A percentile compares a stretch with the other conserved stretches of the same genome.
phyloP scores from a whole-genome alignment of 2,888 invertebrate genomes.

The Chorisops tibialis region DNA sequence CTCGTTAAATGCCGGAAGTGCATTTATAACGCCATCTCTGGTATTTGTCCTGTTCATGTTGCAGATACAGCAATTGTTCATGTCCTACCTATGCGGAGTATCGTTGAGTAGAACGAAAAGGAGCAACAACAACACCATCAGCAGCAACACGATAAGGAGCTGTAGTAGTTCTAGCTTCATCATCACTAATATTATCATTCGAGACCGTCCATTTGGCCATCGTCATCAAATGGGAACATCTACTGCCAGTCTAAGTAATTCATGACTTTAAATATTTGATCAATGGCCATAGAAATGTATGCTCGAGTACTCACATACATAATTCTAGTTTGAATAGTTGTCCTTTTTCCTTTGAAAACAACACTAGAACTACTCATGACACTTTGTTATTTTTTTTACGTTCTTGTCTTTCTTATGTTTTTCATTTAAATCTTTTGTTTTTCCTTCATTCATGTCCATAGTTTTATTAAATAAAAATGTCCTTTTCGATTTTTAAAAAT shows the following conservation, averaged over 20 bases:
- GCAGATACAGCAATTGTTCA: conserved; percentile 22
- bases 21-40: conserved; percentile 26
- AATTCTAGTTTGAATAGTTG: too few relatives aligned
- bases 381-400: too few relatives aligned
- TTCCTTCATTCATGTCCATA: too few relatives aligned
- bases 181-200: conserved; percentile 4
- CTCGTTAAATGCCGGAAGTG: conserved; percentile 38
- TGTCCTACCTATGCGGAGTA: conserved; percentile 8
- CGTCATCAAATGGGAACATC: conserved; percentile 3
- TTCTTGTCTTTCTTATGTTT: too few relatives aligned
- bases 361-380: too few relatives aligned
- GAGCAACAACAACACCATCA: not conserved
- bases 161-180: not conserved
- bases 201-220: not conserved
- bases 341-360: too few relatives aligned
- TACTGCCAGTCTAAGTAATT: conserved; percentile 16
- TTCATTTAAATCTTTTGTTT: too few relatives aligned
- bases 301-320: too few relatives aligned
- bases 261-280: conserved; percentile 23
- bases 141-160: not conserved
- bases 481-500: too few relatives aligned
- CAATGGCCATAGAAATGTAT: not conserved
- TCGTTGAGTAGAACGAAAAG: not conserved
- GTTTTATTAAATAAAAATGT: too few relatives aligned
- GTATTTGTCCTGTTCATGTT: conserved; percentile 22